Evolutionary conservation across 2,888 invertebrate genomes (phyloP).

Genomic region (Toxonevra muliebris): DNA sequence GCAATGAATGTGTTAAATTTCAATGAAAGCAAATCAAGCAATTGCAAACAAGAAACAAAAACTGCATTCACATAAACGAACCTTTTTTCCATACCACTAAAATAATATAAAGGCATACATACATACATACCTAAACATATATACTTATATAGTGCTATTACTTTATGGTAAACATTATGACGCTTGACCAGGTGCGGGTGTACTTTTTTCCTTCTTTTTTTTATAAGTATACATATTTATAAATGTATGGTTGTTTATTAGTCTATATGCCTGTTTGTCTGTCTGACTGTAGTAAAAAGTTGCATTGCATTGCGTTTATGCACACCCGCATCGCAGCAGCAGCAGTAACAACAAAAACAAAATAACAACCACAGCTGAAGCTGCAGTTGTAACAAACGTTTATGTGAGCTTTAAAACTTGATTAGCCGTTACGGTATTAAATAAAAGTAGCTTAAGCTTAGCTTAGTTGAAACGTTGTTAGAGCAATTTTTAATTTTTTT

Average conservation of each 20-base stretch:
- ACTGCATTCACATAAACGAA: neutral
- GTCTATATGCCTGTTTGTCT: neutral
- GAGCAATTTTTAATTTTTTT: constrained; percentile 56
- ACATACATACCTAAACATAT: neutral
- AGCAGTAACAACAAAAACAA: constrained; percentile 35
- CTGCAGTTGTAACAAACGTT: constrained; percentile 17
- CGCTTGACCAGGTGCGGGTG: constrained; percentile 61
- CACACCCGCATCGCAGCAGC: constrained; percentile 57
- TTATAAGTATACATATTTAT: neutral
- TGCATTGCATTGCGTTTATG: constrained; percentile 35
- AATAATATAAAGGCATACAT: neutral
- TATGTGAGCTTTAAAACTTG: constrained; percentile 52
- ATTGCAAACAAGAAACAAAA: neutral
- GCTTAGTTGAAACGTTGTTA: constrained; percentile 37
- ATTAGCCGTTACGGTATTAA: constrained; percentile 57
- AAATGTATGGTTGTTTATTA: neutral
- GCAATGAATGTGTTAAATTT: constrained; percentile 2
- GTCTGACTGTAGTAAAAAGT: neutral
- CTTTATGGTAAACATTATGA: constrained; percentile 39
- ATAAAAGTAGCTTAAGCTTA: constrained; percentile 33
- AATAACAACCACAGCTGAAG: constrained; percentile 23
- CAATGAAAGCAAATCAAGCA: neutral
- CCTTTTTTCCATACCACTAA: neutral
- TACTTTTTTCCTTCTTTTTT: constrained; percentile 36
- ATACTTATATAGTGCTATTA: neutral